Evolutionary conservation across 1,140 invertebrate genomes (phyloP), one percentile per base, ranked within the genome.

Genomic region (Leptinotarsa texana): DNA sequence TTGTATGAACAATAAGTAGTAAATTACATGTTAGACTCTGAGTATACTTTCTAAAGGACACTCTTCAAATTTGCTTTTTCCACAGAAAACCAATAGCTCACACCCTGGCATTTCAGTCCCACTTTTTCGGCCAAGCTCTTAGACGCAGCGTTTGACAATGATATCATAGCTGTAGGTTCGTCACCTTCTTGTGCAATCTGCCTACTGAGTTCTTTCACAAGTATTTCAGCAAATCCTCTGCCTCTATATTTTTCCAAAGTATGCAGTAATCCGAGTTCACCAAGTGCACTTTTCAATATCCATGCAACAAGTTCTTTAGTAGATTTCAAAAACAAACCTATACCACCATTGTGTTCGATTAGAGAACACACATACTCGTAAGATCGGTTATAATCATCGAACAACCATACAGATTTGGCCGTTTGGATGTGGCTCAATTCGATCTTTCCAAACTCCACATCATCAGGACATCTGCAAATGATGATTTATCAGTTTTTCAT

Each of bases 241-340:
- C 83, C 75, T 27, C 83, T 80, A 21, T 86, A 74, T 3, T 80
- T 73, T 4, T 78, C 72, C 3, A 77, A 76, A 3, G 85, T 84
- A 76, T 87, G 85, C 15, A 87, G 69, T 0, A 85, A 79, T 1
- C 84, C 86, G 48, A 86, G 42, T n/a, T 78, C 80, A 5, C 86
- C 86, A 21, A 80, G 75, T 66, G 81, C 77, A 72, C 84, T 83
- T 74, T 79, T 83, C 17, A 84, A 57, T n/a, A 82, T 78, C 83
- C 83, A 84, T 21, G 77, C 74, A 21, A 80, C 78, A 18, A 84
- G 69, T 66, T 76, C 74, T 57, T 82, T 70, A 42, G 76, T 73
- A 2, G 22, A 27, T 66, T 83, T 82, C 13, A 75, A 63, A 75
- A 81, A 84, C 5, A 84, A 1, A 18, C 83, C 83, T 3, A 80